Conservation (phyloP, 2,113 vertebrate genomes). For the Canis aureus region DNA sequence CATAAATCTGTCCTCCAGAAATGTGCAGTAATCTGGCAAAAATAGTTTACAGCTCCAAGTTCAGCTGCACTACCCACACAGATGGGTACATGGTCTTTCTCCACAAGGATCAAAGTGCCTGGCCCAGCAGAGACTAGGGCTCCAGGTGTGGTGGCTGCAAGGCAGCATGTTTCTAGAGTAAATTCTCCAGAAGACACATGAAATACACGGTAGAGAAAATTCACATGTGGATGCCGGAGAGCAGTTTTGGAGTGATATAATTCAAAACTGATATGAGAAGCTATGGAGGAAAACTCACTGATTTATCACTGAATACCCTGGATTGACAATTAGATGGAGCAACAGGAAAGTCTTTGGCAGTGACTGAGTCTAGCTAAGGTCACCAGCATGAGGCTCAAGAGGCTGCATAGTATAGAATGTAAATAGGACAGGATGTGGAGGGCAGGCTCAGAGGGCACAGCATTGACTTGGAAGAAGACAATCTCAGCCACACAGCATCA, state of each 20-base stretch:
- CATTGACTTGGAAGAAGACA: not conserved
- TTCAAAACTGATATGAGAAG: not conserved
- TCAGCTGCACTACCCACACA: too few species aligned
- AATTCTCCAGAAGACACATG: not conserved
- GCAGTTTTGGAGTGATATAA: not conserved
- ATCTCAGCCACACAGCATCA: rapidly evolving
- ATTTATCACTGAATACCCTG: not conserved
- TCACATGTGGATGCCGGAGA: rapidly evolving
- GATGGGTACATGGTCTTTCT: rapidly evolving
- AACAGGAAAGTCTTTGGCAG: not conserved
- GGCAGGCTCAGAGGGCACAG: not conserved
- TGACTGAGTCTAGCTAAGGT: not conserved
- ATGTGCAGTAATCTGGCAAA: not conserved
- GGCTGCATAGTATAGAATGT: not conserved
- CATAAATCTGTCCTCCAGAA: not conserved
- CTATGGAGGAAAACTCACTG: rapidly evolving
- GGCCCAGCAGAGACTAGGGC: not conserved
- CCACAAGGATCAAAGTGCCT: not conserved
- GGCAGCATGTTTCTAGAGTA: too few species aligned
- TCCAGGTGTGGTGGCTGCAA: rapidly evolving
- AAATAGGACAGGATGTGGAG: rapidly evolving
- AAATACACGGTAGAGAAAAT: rapidly evolving
- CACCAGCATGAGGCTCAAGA: rapidly evolving
- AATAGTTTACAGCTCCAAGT: too few species aligned
- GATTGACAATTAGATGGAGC: not conserved